Evolutionary conservation across 2,113 vertebrate genomes (phyloP), one percentile per base, ranked within the genome.

Genomic region (Elachura formosa): DNA sequence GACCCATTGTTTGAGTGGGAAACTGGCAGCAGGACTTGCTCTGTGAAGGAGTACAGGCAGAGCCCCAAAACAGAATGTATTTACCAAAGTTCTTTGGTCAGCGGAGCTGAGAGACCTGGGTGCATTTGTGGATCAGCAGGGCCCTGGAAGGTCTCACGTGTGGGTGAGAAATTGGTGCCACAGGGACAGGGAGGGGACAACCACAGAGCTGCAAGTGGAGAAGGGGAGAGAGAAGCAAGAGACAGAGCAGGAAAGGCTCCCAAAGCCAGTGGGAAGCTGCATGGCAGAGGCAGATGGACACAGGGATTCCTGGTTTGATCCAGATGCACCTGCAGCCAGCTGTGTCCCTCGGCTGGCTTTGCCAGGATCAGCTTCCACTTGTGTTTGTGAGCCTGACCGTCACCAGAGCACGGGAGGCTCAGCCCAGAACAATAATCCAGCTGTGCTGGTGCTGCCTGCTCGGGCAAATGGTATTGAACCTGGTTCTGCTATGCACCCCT

Each of bases 91-190:
- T 62, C 74, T 90, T 54, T 85, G 67, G 51, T 86, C 79, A 52
- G 68, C n/a, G 76, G 86, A 36, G 92, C 86, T 89, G 45, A 41
- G 72, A 95, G 92, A 90, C 86, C 93, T 68, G 77, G 48, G 3
- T 33, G 20, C 3, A 5, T 28, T 6, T 21, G 63, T 23, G 79
- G 43, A 6, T 19, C 36, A 1, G 33, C 4, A 59, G n/a, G 25
- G 46, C 21, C 9, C 28, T 14, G 33, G 62, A 49, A 80, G 41
- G 67, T 26, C 51, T 41, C 41, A 16, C 2, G 14, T 29, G 49
- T 6, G n/a, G 52, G 23, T 24, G 76, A 58, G 68, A n/a, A 38
- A 52, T 23, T 49, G 62, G 49, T 61, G 89, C 23, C 2, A 0
- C 0, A 2, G 56, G 66, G 69, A 55, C 4, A 1, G 7, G 68